phyloP scores from a whole-genome alignment of 1,140 invertebrate species.

The Drosophila prosaltans region DNA sequence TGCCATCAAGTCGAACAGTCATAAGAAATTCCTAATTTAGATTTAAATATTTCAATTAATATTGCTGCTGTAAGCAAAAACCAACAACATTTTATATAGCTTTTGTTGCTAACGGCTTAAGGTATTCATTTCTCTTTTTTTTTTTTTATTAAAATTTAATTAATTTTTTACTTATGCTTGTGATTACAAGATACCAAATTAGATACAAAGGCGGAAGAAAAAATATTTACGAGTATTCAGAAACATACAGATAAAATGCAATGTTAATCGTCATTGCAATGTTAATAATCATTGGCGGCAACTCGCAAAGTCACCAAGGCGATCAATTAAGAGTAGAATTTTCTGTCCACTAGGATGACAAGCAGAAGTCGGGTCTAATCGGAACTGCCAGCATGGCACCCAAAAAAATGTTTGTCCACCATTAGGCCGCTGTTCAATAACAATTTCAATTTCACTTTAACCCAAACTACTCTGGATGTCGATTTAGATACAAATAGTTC shows the following conservation, averaged over 20 bases:
- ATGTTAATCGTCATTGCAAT: too few relatives aligned
- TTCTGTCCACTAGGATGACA: too few relatives aligned
- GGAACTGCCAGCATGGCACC: not conserved
- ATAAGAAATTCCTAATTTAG: not conserved
- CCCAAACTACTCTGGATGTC: too few relatives aligned
- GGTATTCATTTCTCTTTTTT: not conserved
- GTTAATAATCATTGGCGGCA: too few relatives aligned
- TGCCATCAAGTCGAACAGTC: not conserved
- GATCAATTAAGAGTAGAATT: too few relatives aligned
- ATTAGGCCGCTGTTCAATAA: not conserved
- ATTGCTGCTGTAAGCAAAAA: not conserved
- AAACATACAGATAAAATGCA: too few relatives aligned
- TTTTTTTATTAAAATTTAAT: not conserved
- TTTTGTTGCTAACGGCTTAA: not conserved
- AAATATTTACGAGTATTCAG: not conserved
- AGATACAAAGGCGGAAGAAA: not conserved
- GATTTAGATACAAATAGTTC: too few relatives aligned
- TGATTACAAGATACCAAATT: not conserved
- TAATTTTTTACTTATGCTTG: not conserved
- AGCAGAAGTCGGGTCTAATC: too few relatives aligned
- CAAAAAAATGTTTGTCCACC: not conserved
- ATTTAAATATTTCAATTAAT: not conserved
- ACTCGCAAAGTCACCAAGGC: too few relatives aligned
- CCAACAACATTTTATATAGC: not conserved
- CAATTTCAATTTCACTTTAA: not conserved